Base-by-base conservation (phyloP, 2,113 vertebrate species). In the Cettia cetti region DNA sequence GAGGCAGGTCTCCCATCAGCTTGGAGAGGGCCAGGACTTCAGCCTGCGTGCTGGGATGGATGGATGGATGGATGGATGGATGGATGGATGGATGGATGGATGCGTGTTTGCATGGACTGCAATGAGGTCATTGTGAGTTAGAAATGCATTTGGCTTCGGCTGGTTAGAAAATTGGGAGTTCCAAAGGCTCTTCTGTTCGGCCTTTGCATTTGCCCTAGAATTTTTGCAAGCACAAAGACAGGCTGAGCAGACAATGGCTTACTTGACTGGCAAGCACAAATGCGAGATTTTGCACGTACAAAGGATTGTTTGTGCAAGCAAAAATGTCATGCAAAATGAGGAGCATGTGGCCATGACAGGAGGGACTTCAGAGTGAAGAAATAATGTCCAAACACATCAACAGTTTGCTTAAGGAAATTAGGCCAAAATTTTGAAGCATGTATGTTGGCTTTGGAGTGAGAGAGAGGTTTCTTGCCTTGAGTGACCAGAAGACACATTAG, bases 231-330 rank as follows among this genome's bases (percentile, higher is more conserved):
- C 84, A 91, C 87, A 95, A 91, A 95, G 88, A 39, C 85, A 54
- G 64, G n/a, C 75, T 57, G 90, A 79, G 59, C 8, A 7, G 87
- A 95, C 89, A 95, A 95, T 92, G 59, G 35, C 39, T 82, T 93
- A 71, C 87, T 92, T 96, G 90, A 90, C 85, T 93, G 88, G 95
- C 94, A 75, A 96, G 90, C 52, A 92, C 93, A 94, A 96, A 94
- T 91, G 82, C 0, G 90, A 93, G 90, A 77, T 94, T 93, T 93
- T 92, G 82, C 90, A 71, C 0, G 16, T 86, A 93, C 93, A 94
- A 93, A 96, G 92, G 85, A 80, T 77, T 96, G 82, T 52, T 90
- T 97, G 90, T 96, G 72, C 76, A 76, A 86, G 85, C 79, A 89
- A 90, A 95, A 91, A 88, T 90, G 76, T 81, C 82, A 78, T 83